Percentiles rank a stretch among this genome's conserved stretches.
phyloP scores from a whole-genome alignment of 1,140 invertebrate genomes.

The Lepeophtheirus salmonis region DNA sequence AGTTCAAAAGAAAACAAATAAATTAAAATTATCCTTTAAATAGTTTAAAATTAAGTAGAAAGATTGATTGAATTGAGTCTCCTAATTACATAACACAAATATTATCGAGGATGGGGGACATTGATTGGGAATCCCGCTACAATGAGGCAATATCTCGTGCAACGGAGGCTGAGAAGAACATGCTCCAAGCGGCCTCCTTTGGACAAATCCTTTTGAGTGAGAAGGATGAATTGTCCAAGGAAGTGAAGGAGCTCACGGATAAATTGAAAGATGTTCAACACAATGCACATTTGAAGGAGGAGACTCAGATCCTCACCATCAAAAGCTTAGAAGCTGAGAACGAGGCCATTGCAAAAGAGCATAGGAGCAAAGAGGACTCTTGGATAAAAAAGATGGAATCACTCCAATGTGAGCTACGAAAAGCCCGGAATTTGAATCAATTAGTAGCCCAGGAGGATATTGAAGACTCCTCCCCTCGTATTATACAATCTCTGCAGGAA shows the following conservation, averaged over 20 bases:
- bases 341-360: constrained; percentile 8
- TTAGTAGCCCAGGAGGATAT: too few species aligned
- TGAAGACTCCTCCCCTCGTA: too few species aligned
- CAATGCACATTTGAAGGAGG: constrained; percentile 12
- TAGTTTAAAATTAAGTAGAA: too few species aligned
- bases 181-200: constrained; percentile 17
- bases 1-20: too few species aligned
- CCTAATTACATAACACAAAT: too few species aligned
- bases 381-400: background rate
- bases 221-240: constrained; percentile 9
- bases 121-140: background rate
- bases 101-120: background rate
- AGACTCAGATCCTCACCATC: constrained; percentile 1
- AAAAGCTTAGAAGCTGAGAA: constrained; percentile 12
- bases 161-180: constrained; percentile 18
- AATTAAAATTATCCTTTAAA: too few species aligned
- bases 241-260: constrained; percentile 11
- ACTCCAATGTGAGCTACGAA: background rate
- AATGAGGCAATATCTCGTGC: background rate
- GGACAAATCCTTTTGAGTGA: constrained; percentile 17
- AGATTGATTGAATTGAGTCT: too few species aligned
- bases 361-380: background rate
- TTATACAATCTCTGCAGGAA: background rate
- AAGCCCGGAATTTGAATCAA: too few species aligned
- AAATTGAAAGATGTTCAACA: constrained; percentile 13